Evolutionary conservation across 2,797 vertebrate species (phyloP).

Genomic region (Premnoplex brunnescens): DNA sequence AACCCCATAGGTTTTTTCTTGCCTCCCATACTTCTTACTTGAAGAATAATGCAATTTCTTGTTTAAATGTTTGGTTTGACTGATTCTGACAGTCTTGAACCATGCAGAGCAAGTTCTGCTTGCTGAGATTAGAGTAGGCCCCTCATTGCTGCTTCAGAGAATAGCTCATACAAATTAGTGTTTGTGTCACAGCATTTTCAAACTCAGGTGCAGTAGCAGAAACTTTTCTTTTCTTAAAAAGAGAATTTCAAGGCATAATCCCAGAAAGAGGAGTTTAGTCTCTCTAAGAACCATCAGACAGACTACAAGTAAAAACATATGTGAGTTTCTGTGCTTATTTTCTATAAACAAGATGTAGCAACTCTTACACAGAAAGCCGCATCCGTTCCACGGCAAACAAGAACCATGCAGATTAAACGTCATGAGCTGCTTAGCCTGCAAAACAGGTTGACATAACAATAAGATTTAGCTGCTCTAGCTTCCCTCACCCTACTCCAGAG

Average conservation of each 20-base stretch:
- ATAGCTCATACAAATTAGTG: not conserved
- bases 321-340: not conserved
- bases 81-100: not conserved
- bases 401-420: not conserved
- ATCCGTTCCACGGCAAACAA: fast-evolving
- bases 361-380: not conserved
- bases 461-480: not conserved
- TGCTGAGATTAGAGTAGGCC: not conserved
- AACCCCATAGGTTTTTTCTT: not conserved
- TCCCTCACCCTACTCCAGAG: not conserved
- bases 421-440: not conserved
- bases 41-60: not conserved
- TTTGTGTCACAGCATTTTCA: not conserved
- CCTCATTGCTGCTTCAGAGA: not conserved
- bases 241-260: not conserved
- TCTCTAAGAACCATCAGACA: not conserved
- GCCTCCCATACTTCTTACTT: not conserved
- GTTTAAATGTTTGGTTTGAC: not conserved
- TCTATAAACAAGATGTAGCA: fast-evolving
- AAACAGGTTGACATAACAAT: not conserved
- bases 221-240: not conserved
- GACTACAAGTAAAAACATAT: not conserved
- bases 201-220: not conserved
- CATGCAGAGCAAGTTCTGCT: not conserved
- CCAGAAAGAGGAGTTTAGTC: not conserved